phyloP scores from a whole-genome alignment of 2,113 vertebrate species.

The Phalacrocorax carbo region DNA sequence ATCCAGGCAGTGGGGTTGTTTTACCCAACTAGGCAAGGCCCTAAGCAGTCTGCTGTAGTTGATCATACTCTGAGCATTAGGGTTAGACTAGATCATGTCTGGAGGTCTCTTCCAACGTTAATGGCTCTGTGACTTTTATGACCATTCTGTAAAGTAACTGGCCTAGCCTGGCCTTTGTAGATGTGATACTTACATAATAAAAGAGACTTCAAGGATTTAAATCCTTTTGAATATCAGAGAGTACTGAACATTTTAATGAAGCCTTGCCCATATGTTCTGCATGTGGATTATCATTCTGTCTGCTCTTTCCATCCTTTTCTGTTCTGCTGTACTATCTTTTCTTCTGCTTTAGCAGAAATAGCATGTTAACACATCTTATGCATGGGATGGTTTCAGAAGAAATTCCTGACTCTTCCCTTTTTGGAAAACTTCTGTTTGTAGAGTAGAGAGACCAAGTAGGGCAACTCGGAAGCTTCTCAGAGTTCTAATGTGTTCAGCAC shows the following conservation, averaged over 20 bases:
- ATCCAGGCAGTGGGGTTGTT: neutral
- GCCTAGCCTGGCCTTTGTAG: accelerated
- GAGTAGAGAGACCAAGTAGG: neutral
- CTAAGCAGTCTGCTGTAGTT: neutral
- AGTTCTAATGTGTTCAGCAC: neutral
- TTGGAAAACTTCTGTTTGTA: neutral
- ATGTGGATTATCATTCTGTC: neutral
- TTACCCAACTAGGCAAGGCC: neutral
- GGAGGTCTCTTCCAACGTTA: neutral
- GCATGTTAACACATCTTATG: neutral
- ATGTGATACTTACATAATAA: neutral
- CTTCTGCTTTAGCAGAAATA: conserved; percentile 1
- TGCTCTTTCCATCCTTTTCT: neutral
- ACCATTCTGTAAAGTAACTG: neutral
- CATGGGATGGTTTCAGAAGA: neutral
- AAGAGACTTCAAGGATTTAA: neutral
- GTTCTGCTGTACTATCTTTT: neutral
- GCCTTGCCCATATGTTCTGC: neutral
- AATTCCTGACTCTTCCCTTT: neutral
- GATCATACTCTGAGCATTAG: neutral
- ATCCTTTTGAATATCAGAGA: neutral
- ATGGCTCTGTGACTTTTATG: neutral
- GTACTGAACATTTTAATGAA: conserved; percentile 5
- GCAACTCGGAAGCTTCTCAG: neutral
- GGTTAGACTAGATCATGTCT: neutral